Percentiles rank a stretch among this genome's conserved stretches.
These are phyloP conservation scores for Zaprionus lineosus DNA, from an alignment of 2,888 invertebrate species.

Conservation along the genomic window DNA sequence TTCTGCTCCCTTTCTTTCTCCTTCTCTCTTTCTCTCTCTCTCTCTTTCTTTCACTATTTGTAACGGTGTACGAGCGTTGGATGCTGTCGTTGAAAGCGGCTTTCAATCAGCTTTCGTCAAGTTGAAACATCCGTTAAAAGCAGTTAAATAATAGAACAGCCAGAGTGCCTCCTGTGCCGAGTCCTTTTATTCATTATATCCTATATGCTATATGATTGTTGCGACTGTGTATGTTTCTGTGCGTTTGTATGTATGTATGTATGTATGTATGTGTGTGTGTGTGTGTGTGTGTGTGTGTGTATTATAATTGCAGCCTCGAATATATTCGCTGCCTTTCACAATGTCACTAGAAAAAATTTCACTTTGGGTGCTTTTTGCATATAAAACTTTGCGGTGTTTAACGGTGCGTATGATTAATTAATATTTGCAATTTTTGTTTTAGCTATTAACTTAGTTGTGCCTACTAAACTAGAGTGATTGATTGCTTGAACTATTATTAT, in stretches of 20 bases:
- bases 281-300: constrained; percentile 16
- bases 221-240: not conserved
- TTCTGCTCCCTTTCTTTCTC: not conserved
- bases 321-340: constrained; percentile 30
- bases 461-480: too few relatives aligned
- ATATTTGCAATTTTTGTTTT: constrained; percentile 20
- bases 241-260: not conserved
- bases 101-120: constrained; percentile 71
- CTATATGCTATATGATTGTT: constrained; percentile 44
- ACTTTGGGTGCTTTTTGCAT: constrained; percentile 39
- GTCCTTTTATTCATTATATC: constrained; percentile 41
- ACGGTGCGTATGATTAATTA: constrained; percentile 65
- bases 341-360: constrained; percentile 44
- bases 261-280: not conserved
- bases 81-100: constrained; percentile 69
- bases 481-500: too few relatives aligned
- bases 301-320: constrained; percentile 60
- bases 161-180: constrained; percentile 33
- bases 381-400: constrained; percentile 21
- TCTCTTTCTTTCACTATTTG: constrained; percentile 12
- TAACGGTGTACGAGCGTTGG: constrained; percentile 3
- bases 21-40: not conserved
- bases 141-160: constrained; percentile 73
- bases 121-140: constrained; percentile 68
- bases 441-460: constrained; percentile 30